Conservation (phyloP, 2,113 vertebrate species). For the Panurus biarmicus region DNA sequence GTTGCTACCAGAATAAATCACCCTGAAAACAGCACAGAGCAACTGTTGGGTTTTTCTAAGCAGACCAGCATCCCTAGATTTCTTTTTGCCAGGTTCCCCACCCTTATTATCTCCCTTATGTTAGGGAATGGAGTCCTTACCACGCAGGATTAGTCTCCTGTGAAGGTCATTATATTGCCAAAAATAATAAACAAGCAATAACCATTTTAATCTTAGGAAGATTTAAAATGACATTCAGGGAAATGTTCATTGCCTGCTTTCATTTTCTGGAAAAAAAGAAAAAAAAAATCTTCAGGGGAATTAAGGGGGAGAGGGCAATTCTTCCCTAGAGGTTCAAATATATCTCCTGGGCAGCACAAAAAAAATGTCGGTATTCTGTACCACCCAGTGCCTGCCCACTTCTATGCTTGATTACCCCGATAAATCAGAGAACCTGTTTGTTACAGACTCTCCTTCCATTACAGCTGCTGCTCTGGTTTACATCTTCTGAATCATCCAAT, state of each 20-base stretch:
- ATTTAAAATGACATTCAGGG: background rate
- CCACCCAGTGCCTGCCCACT: constrained; percentile 65
- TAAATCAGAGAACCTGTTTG: constrained; percentile 67
- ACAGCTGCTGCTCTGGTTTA: constrained; percentile 68
- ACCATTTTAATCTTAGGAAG: background rate
- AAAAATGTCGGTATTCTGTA: constrained; percentile 57
- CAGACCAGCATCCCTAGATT: background rate
- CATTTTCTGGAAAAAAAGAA: background rate
- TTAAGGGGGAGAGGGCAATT: background rate
- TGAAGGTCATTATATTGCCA: background rate
- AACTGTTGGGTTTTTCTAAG: background rate
- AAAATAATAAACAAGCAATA: background rate
- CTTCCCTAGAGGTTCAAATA: constrained; percentile 18
- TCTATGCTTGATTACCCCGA: constrained; percentile 53
- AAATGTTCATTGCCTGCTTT: background rate
- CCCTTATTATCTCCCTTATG: background rate
- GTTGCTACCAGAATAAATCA: background rate
- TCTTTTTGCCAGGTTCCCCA: background rate
- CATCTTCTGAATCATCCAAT: constrained; percentile 62
- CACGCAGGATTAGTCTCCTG: background rate
- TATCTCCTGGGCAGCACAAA: constrained; percentile 38
- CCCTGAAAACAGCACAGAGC: background rate
- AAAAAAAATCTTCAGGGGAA: background rate
- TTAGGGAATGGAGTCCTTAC: background rate
- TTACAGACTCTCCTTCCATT: constrained; percentile 60